Base-by-base conservation (phyloP, 37 sponge, comb jelly and placozoan genomes). In the Chondrosia reniformis region DNA sequence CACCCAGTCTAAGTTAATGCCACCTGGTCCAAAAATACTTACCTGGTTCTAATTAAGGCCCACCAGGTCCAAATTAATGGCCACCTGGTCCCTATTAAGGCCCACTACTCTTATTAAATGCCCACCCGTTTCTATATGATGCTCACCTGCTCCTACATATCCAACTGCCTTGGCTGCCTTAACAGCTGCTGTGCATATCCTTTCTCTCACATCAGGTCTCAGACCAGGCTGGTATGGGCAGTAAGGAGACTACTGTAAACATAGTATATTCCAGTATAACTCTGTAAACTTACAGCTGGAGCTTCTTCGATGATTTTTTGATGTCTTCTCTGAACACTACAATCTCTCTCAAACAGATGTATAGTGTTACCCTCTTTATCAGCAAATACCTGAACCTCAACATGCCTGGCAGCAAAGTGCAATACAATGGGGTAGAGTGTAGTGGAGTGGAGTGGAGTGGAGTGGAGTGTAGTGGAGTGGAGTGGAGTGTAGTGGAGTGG, bases 261-360 rank as follows among this genome's bases (percentile, higher is more conserved):
- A n/a, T n/a, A n/a, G n/a, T n/a, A n/a, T n/a, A n/a, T n/a, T n/a
- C n/a, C n/a, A 5, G 9, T 6, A n/a, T n/a, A n/a, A n/a, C 33
- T 45, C 55, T 46, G 33, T 76, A 15, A 41, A 57, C 83, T 75
- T 33, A 89, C 91, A 62, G 94, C 97, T 31, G 97, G 97, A n/a
- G 97, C 94, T 46, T 97, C 97, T 56, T 97, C 97, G 12, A 97
- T 97, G 73, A 97, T 91, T 81, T 97, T 97, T 85, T 97, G 97
- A 76, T 97, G 91, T 59, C 97, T 61, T 67, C 97, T 78, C 75
- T 97, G 97, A 13, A 97, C 94, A 57, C 92, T 91, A 79, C 97
- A 97, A 84, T 97, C 97, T 45, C 97, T 67, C 81, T 93, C 94
- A 76, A 87, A 93, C 38, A 97, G 81, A 79, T 93, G 92, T 15